Conservation (phyloP, 2,888 invertebrate genomes). For the Drosophila parthenogenetica region DNA sequence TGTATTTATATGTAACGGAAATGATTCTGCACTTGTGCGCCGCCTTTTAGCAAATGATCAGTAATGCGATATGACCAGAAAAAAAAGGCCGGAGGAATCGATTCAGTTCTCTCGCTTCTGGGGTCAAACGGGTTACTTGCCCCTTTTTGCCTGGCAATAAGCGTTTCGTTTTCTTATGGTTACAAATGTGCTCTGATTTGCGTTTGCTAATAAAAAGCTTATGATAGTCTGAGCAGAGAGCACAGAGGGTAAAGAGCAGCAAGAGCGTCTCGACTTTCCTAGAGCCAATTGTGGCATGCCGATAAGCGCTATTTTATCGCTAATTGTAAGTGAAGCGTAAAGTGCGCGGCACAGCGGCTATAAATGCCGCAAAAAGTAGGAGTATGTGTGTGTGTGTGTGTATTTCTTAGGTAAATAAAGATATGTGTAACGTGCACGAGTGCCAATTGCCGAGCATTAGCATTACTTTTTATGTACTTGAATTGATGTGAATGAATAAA, state of each 20-base stretch:
- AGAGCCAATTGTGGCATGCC: constrained; percentile 40
- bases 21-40: constrained; percentile 78
- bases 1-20: constrained; percentile 80
- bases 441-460: constrained; percentile 59
- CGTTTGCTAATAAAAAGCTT: constrained; percentile 67
- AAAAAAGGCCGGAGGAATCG: neutral
- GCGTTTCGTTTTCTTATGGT: constrained; percentile 43
- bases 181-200: constrained; percentile 60
- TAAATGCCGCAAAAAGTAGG: constrained; percentile 34
- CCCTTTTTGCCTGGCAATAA: constrained; percentile 27
- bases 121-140: constrained; percentile 52
- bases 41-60: constrained; percentile 68
- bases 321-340: constrained; percentile 73
- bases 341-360: constrained; percentile 25
- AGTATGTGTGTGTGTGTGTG: neutral
- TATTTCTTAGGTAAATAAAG: constrained; percentile 54
- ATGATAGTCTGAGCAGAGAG: constrained; percentile 40
- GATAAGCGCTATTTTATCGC: constrained; percentile 71
- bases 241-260: neutral
- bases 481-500: constrained; percentile 43
- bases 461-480: constrained; percentile 69
- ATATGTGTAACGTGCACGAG: constrained; percentile 49
- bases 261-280: neutral
- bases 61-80: constrained; percentile 51
- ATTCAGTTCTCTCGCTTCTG: neutral